These are phyloP conservation scores for Eilema griseolum DNA, from an alignment of 2,888 invertebrate genomes.

Conservation along the genomic window DNA sequence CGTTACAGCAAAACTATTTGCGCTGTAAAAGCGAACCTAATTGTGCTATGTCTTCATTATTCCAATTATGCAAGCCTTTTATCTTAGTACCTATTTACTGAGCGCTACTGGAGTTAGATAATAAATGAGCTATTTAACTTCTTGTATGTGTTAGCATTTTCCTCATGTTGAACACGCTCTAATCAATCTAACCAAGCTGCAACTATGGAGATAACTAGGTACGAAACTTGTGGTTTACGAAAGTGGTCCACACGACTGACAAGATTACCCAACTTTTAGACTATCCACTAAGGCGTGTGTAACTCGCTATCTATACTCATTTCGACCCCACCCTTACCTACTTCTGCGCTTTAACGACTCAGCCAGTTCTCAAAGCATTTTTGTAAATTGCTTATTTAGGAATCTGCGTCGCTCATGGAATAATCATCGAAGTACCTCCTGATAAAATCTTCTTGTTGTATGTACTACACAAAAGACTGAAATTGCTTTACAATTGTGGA, in stretches of 20 bases:
- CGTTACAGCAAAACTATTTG: conserved; percentile 24
- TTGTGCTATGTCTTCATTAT: conserved; percentile 27
- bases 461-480: conserved; percentile 62
- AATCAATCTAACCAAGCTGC: conserved; percentile 75
- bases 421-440: conserved; percentile 62
- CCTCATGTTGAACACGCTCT: conserved; percentile 58
- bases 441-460: conserved; percentile 71
- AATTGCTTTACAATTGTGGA: conserved; percentile 63
- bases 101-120: conserved; percentile 43
- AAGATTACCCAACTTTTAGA: conserved; percentile 73
- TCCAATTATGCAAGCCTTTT: conserved; percentile 27
- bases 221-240: conserved; percentile 71
- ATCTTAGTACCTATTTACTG: neutral
- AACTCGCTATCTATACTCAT: conserved; percentile 40
- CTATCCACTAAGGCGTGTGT: conserved; percentile 38
- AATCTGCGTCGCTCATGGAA: conserved; percentile 58
- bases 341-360: conserved; percentile 37
- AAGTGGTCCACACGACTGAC: conserved; percentile 66
- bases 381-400: conserved; percentile 62
- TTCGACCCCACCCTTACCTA: conserved; percentile 31
- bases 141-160: conserved; percentile 48
- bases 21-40: conserved; percentile 30
- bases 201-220: conserved; percentile 68
- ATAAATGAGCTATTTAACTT: conserved; percentile 53
- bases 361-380: conserved; percentile 50